These are phyloP conservation scores for Tetrao urogallus DNA, from an alignment of 2,113 vertebrate species.

Conservation along the genomic window DNA sequence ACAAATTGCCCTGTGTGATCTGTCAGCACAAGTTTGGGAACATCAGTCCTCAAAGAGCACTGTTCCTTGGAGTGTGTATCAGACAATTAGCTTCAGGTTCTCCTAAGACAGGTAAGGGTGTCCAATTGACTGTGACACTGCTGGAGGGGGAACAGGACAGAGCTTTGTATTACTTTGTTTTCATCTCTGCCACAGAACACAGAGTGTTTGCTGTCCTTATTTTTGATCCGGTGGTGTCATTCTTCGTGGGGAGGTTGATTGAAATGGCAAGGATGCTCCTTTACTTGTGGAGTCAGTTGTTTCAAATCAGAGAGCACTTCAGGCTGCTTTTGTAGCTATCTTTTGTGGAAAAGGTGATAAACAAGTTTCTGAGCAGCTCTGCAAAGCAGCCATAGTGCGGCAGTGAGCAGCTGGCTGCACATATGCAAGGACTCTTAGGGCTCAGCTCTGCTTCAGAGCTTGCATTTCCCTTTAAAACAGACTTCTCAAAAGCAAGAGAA, in stretches of 20 bases:
- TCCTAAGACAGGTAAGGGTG: no score
- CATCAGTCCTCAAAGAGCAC: background rate
- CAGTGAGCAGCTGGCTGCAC: slow-evolving; percentile 37
- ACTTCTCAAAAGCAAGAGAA: background rate
- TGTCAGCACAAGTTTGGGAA: background rate
- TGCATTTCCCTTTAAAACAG: slow-evolving; percentile 11
- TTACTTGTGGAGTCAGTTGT: background rate
- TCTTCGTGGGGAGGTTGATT: background rate
- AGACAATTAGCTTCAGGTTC: background rate
- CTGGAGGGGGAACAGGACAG: background rate
- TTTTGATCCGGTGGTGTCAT: background rate
- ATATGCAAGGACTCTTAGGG: slow-evolving; percentile 19
- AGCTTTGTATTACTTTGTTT: background rate
- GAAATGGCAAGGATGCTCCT: background rate
- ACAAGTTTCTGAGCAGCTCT: background rate
- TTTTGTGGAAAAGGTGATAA: background rate
- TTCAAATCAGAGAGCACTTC: background rate
- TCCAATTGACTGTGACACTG: background rate
- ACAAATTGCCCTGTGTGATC: background rate
- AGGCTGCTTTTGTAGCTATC: background rate
- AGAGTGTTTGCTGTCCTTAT: background rate
- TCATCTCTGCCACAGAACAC: background rate
- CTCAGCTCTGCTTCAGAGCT: slow-evolving; percentile 32
- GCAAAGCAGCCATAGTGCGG: background rate
- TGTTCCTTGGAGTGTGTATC: accelerated